phyloP scores from a whole-genome alignment of 2,888 invertebrate species.

The Cataglyphis cursor region DNA sequence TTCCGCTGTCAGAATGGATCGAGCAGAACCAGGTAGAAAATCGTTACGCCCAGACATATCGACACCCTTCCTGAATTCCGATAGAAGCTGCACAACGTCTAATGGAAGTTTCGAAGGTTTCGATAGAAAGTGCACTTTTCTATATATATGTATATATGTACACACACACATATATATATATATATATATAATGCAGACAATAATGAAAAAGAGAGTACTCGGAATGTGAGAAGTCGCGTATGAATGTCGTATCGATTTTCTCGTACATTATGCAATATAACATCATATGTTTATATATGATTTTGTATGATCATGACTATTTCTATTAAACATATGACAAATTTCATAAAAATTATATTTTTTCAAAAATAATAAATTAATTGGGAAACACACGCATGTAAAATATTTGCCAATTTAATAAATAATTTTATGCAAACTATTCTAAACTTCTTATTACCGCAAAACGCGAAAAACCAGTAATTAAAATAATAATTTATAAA shows the following conservation, averaged over 20 bases:
- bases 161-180: conserved; percentile 23
- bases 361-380: not conserved
- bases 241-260: conserved; percentile 39
- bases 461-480: conserved; percentile 12
- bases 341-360: conserved; percentile 8
- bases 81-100: conserved; percentile 70
- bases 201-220: conserved; percentile 69
- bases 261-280: conserved; percentile 28
- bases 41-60: conserved; percentile 74
- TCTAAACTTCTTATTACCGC: not conserved
- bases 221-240: conserved; percentile 38
- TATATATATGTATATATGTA: conserved; percentile 40
- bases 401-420: not conserved
- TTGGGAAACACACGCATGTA: not conserved
- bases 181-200: conserved; percentile 69
- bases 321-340: not conserved
- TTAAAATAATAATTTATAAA: conserved; percentile 1
- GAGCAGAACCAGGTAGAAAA: conserved; percentile 73
- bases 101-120: conserved; percentile 73
- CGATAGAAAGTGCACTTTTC: conserved; percentile 69
- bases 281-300: conserved; percentile 33
- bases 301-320: not conserved
- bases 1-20: conserved; percentile 73
- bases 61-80: conserved; percentile 76
- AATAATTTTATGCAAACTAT: not conserved